A percentile compares a stretch with the other conserved stretches of the same genome.
Conservation (phyloP, 2,888 invertebrate genomes). For the Neuroscelio doddi region DNA sequence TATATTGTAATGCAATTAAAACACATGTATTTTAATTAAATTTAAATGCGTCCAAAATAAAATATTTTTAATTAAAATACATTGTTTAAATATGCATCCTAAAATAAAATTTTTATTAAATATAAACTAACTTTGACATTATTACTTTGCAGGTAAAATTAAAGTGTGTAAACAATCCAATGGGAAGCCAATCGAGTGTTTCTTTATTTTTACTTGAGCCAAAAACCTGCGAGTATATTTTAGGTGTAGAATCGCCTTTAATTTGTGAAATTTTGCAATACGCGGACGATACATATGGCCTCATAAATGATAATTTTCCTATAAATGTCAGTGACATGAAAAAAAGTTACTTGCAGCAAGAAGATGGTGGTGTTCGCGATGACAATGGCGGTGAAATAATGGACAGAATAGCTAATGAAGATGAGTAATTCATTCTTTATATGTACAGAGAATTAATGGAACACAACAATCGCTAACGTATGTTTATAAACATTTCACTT, state of each 20-base stretch:
- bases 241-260: slow-evolving; percentile 94
- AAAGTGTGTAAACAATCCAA: slow-evolving; percentile 80
- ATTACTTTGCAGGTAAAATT: slow-evolving; percentile 78
- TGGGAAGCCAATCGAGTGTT: slow-evolving; percentile 84
- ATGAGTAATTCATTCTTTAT: slow-evolving; percentile 53
- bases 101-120: no score
- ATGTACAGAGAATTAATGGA: no score
- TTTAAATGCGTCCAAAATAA: no score
- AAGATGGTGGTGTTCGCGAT: slow-evolving; percentile 62
- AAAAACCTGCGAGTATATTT: slow-evolving; percentile 91
- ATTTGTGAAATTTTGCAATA: slow-evolving; percentile 88
- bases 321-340: slow-evolving; percentile 58
- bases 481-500: no score
- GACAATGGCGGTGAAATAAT: slow-evolving; percentile 61
- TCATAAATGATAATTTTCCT: slow-evolving; percentile 72
- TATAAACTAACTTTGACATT: no score
- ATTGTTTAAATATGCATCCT: no score
- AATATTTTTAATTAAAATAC: slow-evolving; percentile 1
- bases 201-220: slow-evolving; percentile 93
- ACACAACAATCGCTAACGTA: no score
- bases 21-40: no score
- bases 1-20: no score
- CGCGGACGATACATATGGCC: slow-evolving; percentile 84
- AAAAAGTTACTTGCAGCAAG: slow-evolving; percentile 53
- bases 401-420: slow-evolving; percentile 57